Evolutionary conservation across 2,113 vertebrate genomes (phyloP), one percentile per base, ranked within the genome.

Genomic region (Python bivittatus): DNA sequence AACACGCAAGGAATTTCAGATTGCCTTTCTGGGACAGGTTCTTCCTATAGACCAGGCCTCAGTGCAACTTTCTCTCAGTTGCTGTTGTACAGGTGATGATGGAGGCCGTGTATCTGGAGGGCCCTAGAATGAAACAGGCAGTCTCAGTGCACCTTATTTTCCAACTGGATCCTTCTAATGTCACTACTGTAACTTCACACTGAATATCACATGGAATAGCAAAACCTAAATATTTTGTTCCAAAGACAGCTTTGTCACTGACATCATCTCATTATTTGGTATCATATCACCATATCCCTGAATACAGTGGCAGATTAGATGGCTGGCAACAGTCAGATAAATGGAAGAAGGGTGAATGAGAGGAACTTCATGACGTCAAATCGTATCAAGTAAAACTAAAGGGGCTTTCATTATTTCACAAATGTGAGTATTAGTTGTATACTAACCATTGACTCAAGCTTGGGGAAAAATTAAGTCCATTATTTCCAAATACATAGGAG

Each of bases 271-370:
- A 56, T 53, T 61, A 93, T 61, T 95, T 94, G 94, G 92, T 0
- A 13, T 92, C 0, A 1, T 94, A 94, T 93, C 89, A 91, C 95
- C 85, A 92, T 58, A 13, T 56, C 95, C 79, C 91, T 95, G 93
- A 94, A 95, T 38, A 96, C 94, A 96, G 96, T 95, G 92, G 94
- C 95, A 96, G 94, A 94, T 95, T 96, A 96, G 96, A 93, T 96
- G 95, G n/a, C 53, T 96, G 95, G 96, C 94, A 96, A 96, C 96
- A 96, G 95, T 95, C 96, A 96, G 95, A 95, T 96, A 96, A 94
- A 53, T 96, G 94, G 95, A 94, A 79, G 93, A 96, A 93, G 93
- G 86, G 92, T 96, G 95, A 88, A 91, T 95, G 95, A 89, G 93
- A 93, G 96, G 96, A 92, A 87, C 44, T 52, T 48, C 54, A 94